Evolutionary conservation across 2,888 invertebrate species (phyloP), one percentile per base, ranked within the genome.

Genomic region (Strigamia transsilvanica): DNA sequence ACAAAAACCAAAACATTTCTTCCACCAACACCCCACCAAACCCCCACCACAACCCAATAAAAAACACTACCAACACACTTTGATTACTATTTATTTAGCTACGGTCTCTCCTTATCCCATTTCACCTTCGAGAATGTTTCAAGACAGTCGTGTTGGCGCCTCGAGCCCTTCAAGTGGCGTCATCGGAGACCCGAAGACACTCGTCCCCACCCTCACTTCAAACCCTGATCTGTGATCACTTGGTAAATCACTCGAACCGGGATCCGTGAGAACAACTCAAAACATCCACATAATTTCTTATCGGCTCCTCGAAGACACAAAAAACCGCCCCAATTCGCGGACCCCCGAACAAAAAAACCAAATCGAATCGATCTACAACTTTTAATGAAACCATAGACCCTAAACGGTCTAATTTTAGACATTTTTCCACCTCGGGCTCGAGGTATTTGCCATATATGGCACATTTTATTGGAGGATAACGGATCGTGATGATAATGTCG

Each of bases 81-180:
- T 46, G 46, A 46, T 46, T 46, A 12, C 6, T 46, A 13, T 41
- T n/a, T 41, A 41, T 61, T 61, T 61, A 21, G 61, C 21, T 9
- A 61, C n/a, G 51, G 66, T 66, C 1, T 66, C 66, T 9, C 12
- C 3, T 66, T 27, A 15, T 18, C 66, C 23, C 15, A 27, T 66
- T 66, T 15, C 66, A 66, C 66, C 66, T 66, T 9, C 2, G 3
- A 66, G 66, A 66, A 66, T 66, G 66, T 66, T 66, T 66, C 66
- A 27, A 66, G 66, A 66, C 66, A 66, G 66, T 66, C 66, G 66
- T 66, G 27, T 66, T 66, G 66, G 66, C 66, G 66, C 66, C 66
- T 51, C 12, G 32, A 66, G 66, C 23, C 27, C 66, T 66, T 66
- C 66, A 66, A 66, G 66, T 66, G 66, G 66, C 66, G 66, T 66